Evolutionary conservation across 2,113 vertebrate genomes (phyloP).

Genomic region (Ophthalmolycus amberensis): DNA sequence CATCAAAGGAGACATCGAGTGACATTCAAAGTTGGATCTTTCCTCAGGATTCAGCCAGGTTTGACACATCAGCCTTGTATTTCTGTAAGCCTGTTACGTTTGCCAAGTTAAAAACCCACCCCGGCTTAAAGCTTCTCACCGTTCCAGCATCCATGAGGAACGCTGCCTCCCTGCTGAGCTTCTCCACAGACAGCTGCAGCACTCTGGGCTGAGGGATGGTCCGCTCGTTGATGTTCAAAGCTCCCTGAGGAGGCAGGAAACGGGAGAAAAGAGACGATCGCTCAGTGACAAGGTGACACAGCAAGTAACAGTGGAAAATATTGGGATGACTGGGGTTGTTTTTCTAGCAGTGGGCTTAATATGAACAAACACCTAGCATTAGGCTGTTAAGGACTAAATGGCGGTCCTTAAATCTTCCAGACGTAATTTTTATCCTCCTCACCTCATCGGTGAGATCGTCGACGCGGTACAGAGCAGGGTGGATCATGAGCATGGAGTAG

Average conservation of each 20-base stretch:
- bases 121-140: constrained; percentile 77
- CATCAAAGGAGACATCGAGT: neutral
- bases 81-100: neutral
- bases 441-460: constrained; percentile 95
- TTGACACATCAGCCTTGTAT: neutral
- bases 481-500: constrained; percentile 93
- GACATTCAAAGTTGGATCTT: neutral
- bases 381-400: neutral
- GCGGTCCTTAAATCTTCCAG: neutral
- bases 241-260: constrained; percentile 82
- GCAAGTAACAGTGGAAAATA: neutral
- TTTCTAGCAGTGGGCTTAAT: too few relatives aligned
- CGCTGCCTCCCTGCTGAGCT: constrained; percentile 91
- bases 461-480: constrained; percentile 91
- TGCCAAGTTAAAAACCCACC: neutral
- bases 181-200: constrained; percentile 95
- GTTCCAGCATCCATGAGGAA: constrained; percentile 95
- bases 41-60: neutral
- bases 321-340: neutral
- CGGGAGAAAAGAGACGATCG: neutral
- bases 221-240: constrained; percentile 90
- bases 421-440: constrained; percentile 10
- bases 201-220: constrained; percentile 92
- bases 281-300: neutral
- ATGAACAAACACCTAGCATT: neutral